phyloP scores from a whole-genome alignment of 2,797 vertebrate genomes.

The Rhinatrema bivittatum region DNA sequence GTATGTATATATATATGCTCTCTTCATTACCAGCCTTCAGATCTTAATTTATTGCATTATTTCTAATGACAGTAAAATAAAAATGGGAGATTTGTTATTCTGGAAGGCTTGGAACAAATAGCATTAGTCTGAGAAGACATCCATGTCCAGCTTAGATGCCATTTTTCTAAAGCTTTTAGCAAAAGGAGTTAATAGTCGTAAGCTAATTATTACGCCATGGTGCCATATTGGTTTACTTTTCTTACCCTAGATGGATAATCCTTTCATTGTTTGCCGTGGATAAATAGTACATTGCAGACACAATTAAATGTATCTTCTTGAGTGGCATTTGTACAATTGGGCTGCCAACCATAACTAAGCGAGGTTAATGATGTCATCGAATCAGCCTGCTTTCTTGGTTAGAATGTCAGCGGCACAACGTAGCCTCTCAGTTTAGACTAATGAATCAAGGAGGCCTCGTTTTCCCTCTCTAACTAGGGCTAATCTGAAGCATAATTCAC shows the following conservation, averaged over 20 bases:
- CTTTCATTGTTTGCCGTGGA: neutral
- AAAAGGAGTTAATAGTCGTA: too few relatives aligned
- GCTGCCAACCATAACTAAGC: neutral
- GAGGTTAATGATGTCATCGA: conserved; percentile 1
- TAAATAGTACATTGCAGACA: neutral
- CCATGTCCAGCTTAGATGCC: too few relatives aligned
- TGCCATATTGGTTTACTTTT: neutral
- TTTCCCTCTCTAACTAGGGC: neutral
- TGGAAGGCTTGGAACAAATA: too few relatives aligned
- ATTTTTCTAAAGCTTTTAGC: too few relatives aligned
- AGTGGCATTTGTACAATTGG: neutral
- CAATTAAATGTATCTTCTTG: neutral
- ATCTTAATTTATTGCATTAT: too few relatives aligned
- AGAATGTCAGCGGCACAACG: neutral
- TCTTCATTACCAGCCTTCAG: too few relatives aligned
- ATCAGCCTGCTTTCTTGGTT: neutral
- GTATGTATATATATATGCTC: too few relatives aligned
- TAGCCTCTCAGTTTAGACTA: conserved; percentile 5
- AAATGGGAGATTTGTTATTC: too few relatives aligned
- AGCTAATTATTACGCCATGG: too few relatives aligned
- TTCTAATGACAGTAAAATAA: too few relatives aligned
- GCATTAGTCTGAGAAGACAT: too few relatives aligned
- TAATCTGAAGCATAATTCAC: too few relatives aligned
- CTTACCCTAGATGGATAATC: neutral
- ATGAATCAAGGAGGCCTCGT: conserved; percentile 12